Evolutionary conservation across 2,113 vertebrate species (phyloP).

Genomic region (Himantopus leucocephalus): DNA sequence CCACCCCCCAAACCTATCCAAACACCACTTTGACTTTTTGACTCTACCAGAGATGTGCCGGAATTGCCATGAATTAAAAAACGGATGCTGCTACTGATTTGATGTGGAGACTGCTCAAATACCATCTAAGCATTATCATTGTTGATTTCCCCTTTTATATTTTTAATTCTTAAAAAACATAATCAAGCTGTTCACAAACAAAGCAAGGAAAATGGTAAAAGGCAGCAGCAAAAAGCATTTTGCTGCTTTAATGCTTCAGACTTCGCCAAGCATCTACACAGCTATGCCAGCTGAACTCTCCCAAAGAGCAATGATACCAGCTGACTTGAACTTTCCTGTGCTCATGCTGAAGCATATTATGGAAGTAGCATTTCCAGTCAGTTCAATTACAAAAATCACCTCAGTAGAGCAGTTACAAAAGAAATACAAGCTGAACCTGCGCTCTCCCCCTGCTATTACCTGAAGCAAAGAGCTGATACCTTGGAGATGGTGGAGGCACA

Average conservation of each 20-base stretch:
- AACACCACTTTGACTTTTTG: neutral
- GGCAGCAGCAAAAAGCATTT: neutral
- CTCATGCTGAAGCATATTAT: neutral
- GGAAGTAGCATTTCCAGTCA: neutral
- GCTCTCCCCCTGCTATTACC: neutral
- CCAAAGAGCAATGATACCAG: neutral
- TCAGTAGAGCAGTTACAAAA: neutral
- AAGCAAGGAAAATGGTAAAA: neutral
- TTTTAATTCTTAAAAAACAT: neutral
- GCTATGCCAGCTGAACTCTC: neutral
- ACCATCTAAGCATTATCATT: neutral
- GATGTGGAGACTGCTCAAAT: neutral
- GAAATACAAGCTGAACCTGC: neutral
- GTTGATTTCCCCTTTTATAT: neutral
- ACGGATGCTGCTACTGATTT: neutral
- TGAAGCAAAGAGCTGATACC: neutral
- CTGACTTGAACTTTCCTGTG: neutral
- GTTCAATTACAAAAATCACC: neutral
- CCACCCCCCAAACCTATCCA: neutral
- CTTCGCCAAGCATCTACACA: neutral
- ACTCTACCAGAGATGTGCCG: neutral
- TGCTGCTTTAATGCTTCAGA: neutral
- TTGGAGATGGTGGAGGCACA: neutral
- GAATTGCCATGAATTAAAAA: neutral
- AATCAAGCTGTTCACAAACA: neutral